Conservation (phyloP, 2,113 vertebrate genomes). For the Gambusia affinis region DNA sequence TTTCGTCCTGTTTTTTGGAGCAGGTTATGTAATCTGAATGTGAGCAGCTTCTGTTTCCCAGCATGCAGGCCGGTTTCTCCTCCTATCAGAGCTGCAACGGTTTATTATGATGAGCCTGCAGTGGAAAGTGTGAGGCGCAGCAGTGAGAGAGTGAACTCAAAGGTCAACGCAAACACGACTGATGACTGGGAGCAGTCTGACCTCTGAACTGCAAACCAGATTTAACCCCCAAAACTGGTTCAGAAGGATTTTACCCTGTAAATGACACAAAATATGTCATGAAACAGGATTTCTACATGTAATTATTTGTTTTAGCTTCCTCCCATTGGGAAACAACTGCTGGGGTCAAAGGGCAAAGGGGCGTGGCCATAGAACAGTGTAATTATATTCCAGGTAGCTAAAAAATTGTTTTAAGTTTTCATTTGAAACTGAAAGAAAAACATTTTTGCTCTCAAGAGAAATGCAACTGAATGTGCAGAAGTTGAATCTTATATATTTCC, state of each 20-base stretch:
- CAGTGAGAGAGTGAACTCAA: not conserved
- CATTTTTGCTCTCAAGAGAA: too few relatives aligned
- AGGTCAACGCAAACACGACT: not conserved
- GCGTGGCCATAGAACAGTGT: too few relatives aligned
- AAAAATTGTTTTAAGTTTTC: too few relatives aligned
- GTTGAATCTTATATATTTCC: too few relatives aligned
- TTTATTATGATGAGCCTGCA: not conserved
- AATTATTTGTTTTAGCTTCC: too few relatives aligned
- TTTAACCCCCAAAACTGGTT: not conserved
- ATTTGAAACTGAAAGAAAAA: too few relatives aligned
- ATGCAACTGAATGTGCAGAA: too few relatives aligned
- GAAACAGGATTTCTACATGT: not conserved
- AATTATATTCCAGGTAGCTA: too few relatives aligned
- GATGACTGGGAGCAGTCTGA: not conserved
- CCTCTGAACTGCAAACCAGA: not conserved
- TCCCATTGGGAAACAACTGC: too few relatives aligned
- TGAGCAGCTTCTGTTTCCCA: conserved; percentile 24
- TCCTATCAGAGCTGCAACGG: not conserved
- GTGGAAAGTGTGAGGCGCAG: conserved; percentile 54
- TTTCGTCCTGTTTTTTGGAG: too few relatives aligned
- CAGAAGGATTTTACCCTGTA: not conserved
- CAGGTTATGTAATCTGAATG: not conserved
- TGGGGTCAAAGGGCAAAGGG: too few relatives aligned
- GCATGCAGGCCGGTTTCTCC: not conserved
- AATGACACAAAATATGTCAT: not conserved